Percentiles rank a stretch among this genome's conserved stretches.
Evolutionary conservation across 2,888 invertebrate species (phyloP).

Genomic region (Apotomis capreana): DNA sequence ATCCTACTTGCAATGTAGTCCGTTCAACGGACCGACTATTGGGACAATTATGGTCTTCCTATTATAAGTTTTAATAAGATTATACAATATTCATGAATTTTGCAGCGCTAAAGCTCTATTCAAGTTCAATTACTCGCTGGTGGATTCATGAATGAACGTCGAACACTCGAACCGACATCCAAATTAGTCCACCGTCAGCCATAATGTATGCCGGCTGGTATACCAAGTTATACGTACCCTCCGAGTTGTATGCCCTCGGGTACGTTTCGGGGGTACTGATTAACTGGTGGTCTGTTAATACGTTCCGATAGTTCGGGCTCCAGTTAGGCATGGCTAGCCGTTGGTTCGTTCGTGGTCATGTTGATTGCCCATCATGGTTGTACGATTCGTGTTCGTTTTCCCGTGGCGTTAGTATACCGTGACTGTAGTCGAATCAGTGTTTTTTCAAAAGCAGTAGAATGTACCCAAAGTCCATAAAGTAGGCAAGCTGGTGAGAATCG

Average conservation of each 20-base stretch:
- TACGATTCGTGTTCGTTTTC: not conserved
- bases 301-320: conserved; percentile 21
- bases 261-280: not conserved
- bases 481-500: too few species aligned
- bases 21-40: too few species aligned
- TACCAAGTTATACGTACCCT: conserved; percentile 5
- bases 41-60: too few species aligned
- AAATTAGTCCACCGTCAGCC: conserved; percentile 23
- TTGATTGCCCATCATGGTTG: conserved; percentile 5
- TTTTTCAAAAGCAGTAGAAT: too few species aligned
- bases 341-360: conserved; percentile 1
- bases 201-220: not conserved
- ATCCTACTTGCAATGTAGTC: too few species aligned
- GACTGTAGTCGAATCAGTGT: too few species aligned
- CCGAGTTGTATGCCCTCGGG: not conserved
- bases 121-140: conserved; percentile 23
- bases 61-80: too few species aligned
- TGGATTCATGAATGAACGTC: conserved; percentile 3
- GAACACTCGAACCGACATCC: conserved; percentile 18
- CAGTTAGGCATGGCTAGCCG: conserved; percentile 16
- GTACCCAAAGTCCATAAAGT: too few species aligned
- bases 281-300: conserved; percentile 22
- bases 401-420: not conserved
- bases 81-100: not conserved
- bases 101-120: not conserved